Conservation (phyloP, 2,797 vertebrate genomes). For the Enteromius anoplus region DNA sequence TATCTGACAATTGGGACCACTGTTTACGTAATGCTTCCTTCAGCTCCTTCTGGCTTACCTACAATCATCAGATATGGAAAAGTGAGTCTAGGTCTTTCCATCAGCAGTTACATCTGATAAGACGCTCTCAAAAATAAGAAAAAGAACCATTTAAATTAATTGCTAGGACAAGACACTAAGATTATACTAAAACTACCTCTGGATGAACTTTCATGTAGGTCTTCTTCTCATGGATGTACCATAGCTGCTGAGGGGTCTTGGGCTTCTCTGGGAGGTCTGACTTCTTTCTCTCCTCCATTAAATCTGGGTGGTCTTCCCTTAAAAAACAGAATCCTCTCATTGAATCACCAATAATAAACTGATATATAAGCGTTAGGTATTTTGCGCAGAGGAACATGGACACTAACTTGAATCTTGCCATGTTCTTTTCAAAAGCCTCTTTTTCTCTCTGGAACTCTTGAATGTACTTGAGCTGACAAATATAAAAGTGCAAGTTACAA, state of each 20-base stretch:
- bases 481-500: conserved; percentile 19
- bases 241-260: conserved; percentile 83
- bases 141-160: background rate
- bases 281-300: conserved; percentile 81
- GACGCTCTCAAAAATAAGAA: background rate
- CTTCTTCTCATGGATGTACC: conserved; percentile 86
- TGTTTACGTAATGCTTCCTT: conserved; percentile 81
- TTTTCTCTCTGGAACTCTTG: conserved; percentile 81
- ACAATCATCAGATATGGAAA: conserved; percentile 4
- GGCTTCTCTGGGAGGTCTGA: conserved; percentile 82
- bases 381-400: background rate
- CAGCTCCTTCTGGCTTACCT: conserved; percentile 83
- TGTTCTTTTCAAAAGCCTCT: conserved; percentile 80
- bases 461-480: conserved; percentile 79
- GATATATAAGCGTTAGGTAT: background rate
- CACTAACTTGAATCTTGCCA: conserved; percentile 79
- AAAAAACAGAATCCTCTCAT: background rate
- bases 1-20: conserved; percentile 83
- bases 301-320: conserved; percentile 80
- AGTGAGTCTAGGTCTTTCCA: background rate
- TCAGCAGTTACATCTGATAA: background rate
- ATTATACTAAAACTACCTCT: conserved; percentile 65
- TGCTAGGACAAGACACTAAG: background rate
- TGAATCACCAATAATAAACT: background rate
- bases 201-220: conserved; percentile 82